Percentiles rank a stretch among this genome's conserved stretches.
Conservation (phyloP, 2,888 invertebrate genomes). For the Hololepta plana region DNA sequence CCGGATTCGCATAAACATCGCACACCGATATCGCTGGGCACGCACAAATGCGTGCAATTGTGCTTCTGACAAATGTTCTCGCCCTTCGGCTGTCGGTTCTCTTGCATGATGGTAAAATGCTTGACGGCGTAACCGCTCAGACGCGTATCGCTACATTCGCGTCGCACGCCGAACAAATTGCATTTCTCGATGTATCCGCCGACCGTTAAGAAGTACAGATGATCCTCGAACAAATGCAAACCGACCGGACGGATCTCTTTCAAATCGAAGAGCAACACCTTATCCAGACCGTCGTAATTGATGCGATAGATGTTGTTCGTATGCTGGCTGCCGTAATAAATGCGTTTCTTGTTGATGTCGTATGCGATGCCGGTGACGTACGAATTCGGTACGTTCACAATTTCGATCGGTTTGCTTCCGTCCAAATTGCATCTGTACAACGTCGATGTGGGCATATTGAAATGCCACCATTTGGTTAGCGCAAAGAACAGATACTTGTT, state of each 20-base stretch:
- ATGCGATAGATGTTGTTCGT: slow-evolving; percentile 31
- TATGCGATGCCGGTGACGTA: slow-evolving; percentile 27
- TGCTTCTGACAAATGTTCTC: slow-evolving; percentile 32
- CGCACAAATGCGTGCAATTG: slow-evolving; percentile 42
- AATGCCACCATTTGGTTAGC: slow-evolving; percentile 26
- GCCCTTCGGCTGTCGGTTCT: slow-evolving; percentile 32
- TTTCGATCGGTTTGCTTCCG: slow-evolving; percentile 29
- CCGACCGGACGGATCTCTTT: slow-evolving; percentile 38
- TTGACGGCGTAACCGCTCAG: slow-evolving; percentile 29
- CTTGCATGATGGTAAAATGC: slow-evolving; percentile 34
- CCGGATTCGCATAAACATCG: slow-evolving; percentile 41
- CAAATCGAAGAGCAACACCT: slow-evolving; percentile 29
- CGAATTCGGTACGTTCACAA: slow-evolving; percentile 18
- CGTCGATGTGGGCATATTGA: slow-evolving; percentile 27
- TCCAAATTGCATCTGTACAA: slow-evolving; percentile 36
- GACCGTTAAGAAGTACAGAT: slow-evolving; percentile 49
- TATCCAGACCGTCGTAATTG: slow-evolving; percentile 29
- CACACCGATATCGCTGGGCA: slow-evolving; percentile 29
- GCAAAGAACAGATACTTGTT: slow-evolving; percentile 40
- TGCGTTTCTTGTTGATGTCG: slow-evolving; percentile 35
- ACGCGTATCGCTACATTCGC: slow-evolving; percentile 18
- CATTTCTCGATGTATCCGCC: slow-evolving; percentile 40
- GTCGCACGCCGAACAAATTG: slow-evolving; percentile 29
- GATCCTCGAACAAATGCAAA: slow-evolving; percentile 55
- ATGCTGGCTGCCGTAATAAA: slow-evolving; percentile 63